These are phyloP conservation scores for Nylanderia fulva DNA, from an alignment of 1,140 invertebrate genomes.

Conservation along the genomic window DNA sequence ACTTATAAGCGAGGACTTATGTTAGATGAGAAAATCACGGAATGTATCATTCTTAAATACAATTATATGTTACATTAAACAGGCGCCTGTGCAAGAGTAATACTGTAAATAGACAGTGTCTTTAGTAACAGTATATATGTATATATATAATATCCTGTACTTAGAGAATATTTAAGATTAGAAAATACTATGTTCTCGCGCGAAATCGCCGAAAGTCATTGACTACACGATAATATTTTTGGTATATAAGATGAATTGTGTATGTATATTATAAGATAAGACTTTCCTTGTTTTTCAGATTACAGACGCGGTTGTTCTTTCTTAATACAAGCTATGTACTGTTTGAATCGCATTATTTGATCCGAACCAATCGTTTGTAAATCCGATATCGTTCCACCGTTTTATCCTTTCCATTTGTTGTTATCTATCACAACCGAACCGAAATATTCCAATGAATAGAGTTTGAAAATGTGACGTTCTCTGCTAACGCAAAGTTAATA, in stretches of 20 bases:
- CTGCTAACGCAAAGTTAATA: constrained; percentile 12
- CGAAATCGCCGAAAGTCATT: not conserved
- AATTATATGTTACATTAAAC: constrained; percentile 14
- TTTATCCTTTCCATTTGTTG: not conserved
- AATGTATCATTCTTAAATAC: constrained; percentile 8
- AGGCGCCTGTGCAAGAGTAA: constrained; percentile 24
- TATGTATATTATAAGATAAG: constrained; percentile 13
- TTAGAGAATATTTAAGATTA: constrained; percentile 27
- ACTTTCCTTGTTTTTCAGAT: constrained; percentile 31
- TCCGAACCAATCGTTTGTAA: not conserved
- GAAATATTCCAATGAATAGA: not conserved
- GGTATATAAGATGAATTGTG: constrained; percentile 27
- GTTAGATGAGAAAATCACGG: constrained; percentile 5
- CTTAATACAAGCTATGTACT: not conserved
- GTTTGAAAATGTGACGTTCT: constrained; percentile 13
- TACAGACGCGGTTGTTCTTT: not conserved
- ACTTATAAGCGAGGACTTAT: not conserved
- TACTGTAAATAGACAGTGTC: constrained; percentile 19
- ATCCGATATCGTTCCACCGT: not conserved
- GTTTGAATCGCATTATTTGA: not conserved
- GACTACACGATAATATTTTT: not conserved
- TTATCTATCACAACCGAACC: constrained; percentile 27
- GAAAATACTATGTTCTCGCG: constrained; percentile 1
- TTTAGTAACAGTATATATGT: no score
- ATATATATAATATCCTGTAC: no score